Base-by-base conservation (phyloP, 2,888 invertebrate species). In the Pyrrhia umbra region DNA sequence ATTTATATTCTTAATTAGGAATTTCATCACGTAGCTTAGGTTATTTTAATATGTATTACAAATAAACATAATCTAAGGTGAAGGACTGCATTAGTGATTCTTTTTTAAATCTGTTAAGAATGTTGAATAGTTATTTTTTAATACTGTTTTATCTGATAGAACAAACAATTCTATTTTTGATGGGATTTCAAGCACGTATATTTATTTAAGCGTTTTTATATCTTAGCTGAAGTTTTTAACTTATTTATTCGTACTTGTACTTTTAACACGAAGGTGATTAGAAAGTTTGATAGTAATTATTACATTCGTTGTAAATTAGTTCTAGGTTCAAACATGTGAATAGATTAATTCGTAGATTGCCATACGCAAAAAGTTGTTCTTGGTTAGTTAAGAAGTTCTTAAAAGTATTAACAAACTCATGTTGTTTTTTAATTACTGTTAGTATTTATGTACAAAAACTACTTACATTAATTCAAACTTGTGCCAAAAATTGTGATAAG, bases 101-200 rank as follows among this genome's bases (percentile, higher is more conserved):
- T 27, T 65, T 56, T 71, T 46, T 5, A 43, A 58, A 66, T 39
- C 58, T 46, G 49, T 46, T 57, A 57, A 46, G 54, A 63, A 46
- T 47, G 13, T 47, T 37, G 2, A 63, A 67, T 47, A 58, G 42
- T 45, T 75, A 75, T 75, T 67, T 61, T 77, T 68, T 65, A 72
- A 68, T 42, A 68, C 75, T 45, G 40, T 60, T 23, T 74, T 66
- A 68, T 74, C 45, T 42, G 43, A 34, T 16, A 51, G 23, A 59
- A 42, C 67, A 68, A 68, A 42, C 52, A 57, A 71, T 76, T 59
- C 30, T 80, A 80, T 80, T 80, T 78, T 80, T 64, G 65, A 79
- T 50, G 57, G 56, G 52, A 65, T 69, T 75, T 64, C 56, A 57
- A 66, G 43, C 15, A 72, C 40, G 40, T 56, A 39, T 67, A 60